phyloP scores from a whole-genome alignment of 2,797 vertebrate genomes.

The Acomys russatus region DNA sequence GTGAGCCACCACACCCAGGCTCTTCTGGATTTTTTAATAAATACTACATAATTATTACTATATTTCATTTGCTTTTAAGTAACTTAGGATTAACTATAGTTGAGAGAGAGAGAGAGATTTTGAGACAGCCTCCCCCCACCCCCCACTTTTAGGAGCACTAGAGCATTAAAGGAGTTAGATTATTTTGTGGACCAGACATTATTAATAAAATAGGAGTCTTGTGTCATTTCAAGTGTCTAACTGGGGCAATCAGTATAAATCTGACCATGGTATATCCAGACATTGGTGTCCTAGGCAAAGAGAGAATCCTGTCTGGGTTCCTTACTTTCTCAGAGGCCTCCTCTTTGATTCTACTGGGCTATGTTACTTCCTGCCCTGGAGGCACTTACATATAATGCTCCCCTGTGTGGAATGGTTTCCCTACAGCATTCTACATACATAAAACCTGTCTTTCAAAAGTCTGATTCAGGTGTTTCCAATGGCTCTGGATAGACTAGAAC shows the following conservation, averaged over 20 bases:
- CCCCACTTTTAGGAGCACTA: neutral
- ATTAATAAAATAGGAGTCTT: neutral
- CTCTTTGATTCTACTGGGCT: neutral
- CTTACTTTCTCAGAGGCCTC: neutral
- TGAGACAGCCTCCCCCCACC: neutral
- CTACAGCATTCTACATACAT: neutral
- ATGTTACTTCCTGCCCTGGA: neutral
- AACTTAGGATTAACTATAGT: neutral
- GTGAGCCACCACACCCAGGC: neutral
- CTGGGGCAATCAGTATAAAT: neutral
- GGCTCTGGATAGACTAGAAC: neutral
- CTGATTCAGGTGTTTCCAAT: neutral
- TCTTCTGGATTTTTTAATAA: slow-evolving; percentile 16
- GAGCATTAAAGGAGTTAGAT: neutral
- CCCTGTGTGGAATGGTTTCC: neutral
- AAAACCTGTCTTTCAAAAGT: neutral
- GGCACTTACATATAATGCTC: neutral
- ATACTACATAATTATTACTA: neutral
- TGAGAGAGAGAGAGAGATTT: neutral
- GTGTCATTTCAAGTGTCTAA: neutral
- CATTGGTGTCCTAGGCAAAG: neutral
- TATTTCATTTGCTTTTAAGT: slow-evolving; percentile 1
- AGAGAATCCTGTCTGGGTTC: neutral
- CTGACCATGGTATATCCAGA: neutral
- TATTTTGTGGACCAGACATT: neutral